Evolutionary conservation across 2,113 vertebrate species (phyloP).

Genomic region (Trichomycterus rosablanca): DNA sequence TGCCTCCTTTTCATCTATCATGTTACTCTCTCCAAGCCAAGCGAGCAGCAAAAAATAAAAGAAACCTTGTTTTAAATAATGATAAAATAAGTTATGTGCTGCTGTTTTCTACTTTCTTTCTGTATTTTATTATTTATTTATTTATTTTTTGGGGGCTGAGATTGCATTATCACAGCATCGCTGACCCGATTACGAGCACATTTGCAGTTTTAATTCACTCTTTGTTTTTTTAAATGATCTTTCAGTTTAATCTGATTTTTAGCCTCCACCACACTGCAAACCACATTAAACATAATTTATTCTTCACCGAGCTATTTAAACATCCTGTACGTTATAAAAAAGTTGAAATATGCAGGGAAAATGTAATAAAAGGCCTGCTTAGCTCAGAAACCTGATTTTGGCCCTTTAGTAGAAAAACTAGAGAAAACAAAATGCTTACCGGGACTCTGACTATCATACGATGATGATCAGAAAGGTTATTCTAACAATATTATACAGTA

Average conservation of each 20-base stretch:
- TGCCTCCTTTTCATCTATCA: conserved; percentile 66
- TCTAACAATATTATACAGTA: too few species aligned
- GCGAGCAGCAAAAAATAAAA: conserved; percentile 55
- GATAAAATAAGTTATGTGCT: conserved; percentile 47
- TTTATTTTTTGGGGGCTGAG: not conserved
- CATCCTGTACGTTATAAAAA: not conserved
- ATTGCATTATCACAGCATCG: conserved; percentile 9
- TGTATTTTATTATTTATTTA: conserved; percentile 21
- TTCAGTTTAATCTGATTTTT: conserved; percentile 17
- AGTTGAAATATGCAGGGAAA: conserved; percentile 5
- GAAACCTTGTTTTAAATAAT: conserved; percentile 55
- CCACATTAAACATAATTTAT: conserved; percentile 9
- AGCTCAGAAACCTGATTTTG: conserved; percentile 6
- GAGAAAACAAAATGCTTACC: conserved; percentile 45
- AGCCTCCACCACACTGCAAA: conserved; percentile 1
- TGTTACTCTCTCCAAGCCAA: conserved; percentile 48
- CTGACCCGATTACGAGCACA: conserved; percentile 18
- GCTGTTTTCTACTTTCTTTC: conserved; percentile 43
- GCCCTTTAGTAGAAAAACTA: conserved; percentile 31
- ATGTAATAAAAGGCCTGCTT: conserved; percentile 10
- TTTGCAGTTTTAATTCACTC: conserved; percentile 27
- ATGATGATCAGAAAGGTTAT: too few species aligned
- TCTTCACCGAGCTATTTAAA: not conserved
- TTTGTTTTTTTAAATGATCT: not conserved
- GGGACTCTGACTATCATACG: too few species aligned